Evolutionary conservation across 2,113 vertebrate genomes (phyloP), one percentile per base, ranked within the genome.

Genomic region (Gobiocypris rarus): DNA sequence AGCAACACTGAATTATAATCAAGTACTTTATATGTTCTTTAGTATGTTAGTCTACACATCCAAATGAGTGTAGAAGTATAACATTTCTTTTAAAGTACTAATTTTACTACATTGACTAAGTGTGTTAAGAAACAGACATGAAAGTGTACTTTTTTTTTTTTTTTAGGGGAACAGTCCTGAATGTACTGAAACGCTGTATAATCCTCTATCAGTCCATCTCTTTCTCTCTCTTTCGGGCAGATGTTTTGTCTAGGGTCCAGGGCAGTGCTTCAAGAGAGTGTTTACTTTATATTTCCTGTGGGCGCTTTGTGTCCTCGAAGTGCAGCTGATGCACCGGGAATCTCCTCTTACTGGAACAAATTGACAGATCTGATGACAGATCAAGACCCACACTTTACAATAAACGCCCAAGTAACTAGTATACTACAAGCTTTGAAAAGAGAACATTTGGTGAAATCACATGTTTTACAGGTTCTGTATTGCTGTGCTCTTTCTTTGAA

Each of bases 261-360:
- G 83, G 89, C 65, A 82, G 83, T 75, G 45, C 82, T 89, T 59
- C 78, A 70, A n/a, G 50, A 59, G 13, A 48, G 50, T 89, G 85
- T 89, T 89, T 88, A 88, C 77, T 87, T 81, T 75, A 19, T 63
- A 56, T 85, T 89, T 89, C 87, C 88, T 84, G 81, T 89, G 85
- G 71, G 61, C 8, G 43, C 59, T 67, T 28, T 80, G 59, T 67
- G 24, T 80, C 59, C 56, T 45, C 14, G 3, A 24, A 43, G 4
- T 45, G 56, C 38, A 63, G 38, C 38, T 34, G 6, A 38, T 77
- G 75, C 75, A 59, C 43, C n/a, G 17, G 75, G 19, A 78, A 41
- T 43, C 43, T 70, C 63, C 85, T 63, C 63, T 79, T 80, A 80
- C 75, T 34, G 75, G 63, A 78, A 70, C n/a, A 28, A 34, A 58